Percentiles rank a stretch among this genome's conserved stretches.
Evolutionary conservation across 2,888 invertebrate species (phyloP).

Genomic region (Drosophila neotestacea): DNA sequence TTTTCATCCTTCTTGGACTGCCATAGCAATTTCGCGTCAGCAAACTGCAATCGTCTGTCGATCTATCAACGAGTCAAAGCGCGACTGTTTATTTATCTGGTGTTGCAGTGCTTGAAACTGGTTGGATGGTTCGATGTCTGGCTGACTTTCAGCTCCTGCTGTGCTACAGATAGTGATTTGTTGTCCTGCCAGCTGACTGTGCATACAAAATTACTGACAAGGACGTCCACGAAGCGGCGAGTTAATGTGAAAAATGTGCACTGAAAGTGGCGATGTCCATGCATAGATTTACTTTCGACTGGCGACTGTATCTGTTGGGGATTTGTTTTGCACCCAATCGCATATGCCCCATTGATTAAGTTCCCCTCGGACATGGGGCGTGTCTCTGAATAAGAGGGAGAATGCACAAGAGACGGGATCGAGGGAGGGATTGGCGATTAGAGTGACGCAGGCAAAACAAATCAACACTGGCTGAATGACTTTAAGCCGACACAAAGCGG

Average conservation of each 20-base stretch:
- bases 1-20: background rate
- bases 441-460: constrained; percentile 54
- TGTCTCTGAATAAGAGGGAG: background rate
- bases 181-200: constrained; percentile 72
- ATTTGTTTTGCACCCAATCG: constrained; percentile 55
- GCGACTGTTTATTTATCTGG: constrained; percentile 59
- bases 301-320: constrained; percentile 20
- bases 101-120: constrained; percentile 32
- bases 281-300: constrained; percentile 64
- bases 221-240: constrained; percentile 49
- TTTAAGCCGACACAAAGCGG: constrained; percentile 77
- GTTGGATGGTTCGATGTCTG: constrained; percentile 12
- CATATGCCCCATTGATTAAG: constrained; percentile 68
- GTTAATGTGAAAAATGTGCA: constrained; percentile 80
- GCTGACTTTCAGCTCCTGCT: constrained; percentile 45
- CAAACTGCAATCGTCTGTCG: constrained; percentile 66
- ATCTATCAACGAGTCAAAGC: constrained; percentile 65
- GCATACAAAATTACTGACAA: constrained; percentile 76
- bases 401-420: no score
- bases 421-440: background rate
- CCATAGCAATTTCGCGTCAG: constrained; percentile 53
- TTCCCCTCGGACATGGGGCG: constrained; percentile 33
- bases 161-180: constrained; percentile 67
- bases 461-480: constrained; percentile 61
- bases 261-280: constrained; percentile 60